Percentiles rank a stretch among this genome's conserved stretches.
phyloP scores from a whole-genome alignment of 2,113 vertebrate genomes.

The Leptodactylus fuscus region DNA sequence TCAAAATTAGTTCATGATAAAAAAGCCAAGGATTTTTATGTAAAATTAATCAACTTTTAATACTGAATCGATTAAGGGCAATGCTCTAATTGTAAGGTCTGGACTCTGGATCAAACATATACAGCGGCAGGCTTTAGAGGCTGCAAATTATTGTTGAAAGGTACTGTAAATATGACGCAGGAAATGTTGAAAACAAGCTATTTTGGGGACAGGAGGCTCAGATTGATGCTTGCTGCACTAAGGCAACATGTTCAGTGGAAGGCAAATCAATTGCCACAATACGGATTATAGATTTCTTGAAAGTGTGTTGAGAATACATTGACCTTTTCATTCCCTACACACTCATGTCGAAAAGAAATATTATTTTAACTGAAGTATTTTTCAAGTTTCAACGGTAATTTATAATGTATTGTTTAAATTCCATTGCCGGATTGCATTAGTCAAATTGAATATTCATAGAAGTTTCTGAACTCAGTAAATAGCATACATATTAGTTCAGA shows the following conservation, averaged over 20 bases:
- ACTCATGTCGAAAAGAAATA: constrained; percentile 7
- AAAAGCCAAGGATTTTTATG: too few species aligned
- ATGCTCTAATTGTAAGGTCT: too few species aligned
- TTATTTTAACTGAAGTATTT: constrained; percentile 20
- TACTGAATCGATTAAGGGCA: too few species aligned
- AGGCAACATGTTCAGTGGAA: constrained; percentile 3
- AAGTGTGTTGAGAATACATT: constrained; percentile 21
- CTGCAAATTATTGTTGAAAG: background rate
- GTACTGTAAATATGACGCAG: background rate
- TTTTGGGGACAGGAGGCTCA: background rate
- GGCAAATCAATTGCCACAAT: constrained; percentile 35
- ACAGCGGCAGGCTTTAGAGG: background rate
- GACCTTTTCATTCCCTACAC: constrained; percentile 29
- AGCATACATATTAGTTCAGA: background rate
- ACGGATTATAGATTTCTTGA: constrained; percentile 33
- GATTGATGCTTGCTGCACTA: constrained; percentile 22
- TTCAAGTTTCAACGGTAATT: constrained; percentile 13
- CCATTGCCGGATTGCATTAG: background rate
- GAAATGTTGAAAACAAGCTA: background rate
- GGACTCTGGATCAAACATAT: too few species aligned
- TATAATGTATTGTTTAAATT: constrained; percentile 8
- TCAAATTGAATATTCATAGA: background rate
- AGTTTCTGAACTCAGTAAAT: background rate
- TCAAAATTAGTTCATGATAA: too few species aligned
- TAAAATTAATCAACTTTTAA: too few species aligned